These are phyloP conservation scores for Antennarius maculatus DNA, from an alignment of 2,797 vertebrate species.

Conservation along the genomic window DNA sequence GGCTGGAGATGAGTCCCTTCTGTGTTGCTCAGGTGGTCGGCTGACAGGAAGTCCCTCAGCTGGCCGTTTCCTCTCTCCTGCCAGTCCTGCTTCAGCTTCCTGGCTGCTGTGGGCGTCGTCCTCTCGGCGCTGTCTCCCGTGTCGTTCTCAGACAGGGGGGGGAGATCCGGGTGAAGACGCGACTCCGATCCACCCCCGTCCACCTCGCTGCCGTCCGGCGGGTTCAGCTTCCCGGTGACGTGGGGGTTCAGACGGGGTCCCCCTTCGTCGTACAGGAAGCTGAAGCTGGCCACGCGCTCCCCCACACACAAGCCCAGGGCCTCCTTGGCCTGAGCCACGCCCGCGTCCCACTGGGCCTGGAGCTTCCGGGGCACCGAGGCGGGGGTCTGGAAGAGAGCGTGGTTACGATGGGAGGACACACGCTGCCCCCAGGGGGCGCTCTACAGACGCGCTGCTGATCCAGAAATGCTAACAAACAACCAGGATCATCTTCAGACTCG, in stretches of 20 bases:
- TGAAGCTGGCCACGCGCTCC: constrained; percentile 88
- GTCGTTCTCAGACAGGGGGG: constrained; percentile 46
- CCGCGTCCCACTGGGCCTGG: constrained; percentile 90
- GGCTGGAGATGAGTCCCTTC: constrained; percentile 19
- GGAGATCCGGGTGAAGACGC: constrained; percentile 52
- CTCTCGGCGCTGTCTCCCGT: constrained; percentile 54
- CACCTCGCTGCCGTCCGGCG: constrained; percentile 47
- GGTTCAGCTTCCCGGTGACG: constrained; percentile 84
- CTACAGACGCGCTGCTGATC: not conserved
- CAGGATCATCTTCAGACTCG: no score
- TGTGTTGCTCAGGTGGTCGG: constrained; percentile 46
- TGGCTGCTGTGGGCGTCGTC: constrained; percentile 50
- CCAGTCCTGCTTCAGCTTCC: constrained; percentile 36
- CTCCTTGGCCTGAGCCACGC: constrained; percentile 89
- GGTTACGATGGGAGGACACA: not conserved
- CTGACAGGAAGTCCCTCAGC: not conserved
- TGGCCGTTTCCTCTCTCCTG: constrained; percentile 9
- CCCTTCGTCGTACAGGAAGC: constrained; percentile 87
- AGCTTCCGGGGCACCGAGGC: constrained; percentile 88
- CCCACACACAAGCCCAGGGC: constrained; percentile 85
- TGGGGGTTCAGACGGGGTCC: constrained; percentile 89
- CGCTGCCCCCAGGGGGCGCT: no score
- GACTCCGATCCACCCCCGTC: constrained; percentile 24
- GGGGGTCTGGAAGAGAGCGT: constrained; percentile 41
- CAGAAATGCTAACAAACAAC: not conserved